Evolutionary conservation across 2,113 vertebrate genomes (phyloP), one percentile per base, ranked within the genome.

Genomic region (Clarias macrocephalus): DNA sequence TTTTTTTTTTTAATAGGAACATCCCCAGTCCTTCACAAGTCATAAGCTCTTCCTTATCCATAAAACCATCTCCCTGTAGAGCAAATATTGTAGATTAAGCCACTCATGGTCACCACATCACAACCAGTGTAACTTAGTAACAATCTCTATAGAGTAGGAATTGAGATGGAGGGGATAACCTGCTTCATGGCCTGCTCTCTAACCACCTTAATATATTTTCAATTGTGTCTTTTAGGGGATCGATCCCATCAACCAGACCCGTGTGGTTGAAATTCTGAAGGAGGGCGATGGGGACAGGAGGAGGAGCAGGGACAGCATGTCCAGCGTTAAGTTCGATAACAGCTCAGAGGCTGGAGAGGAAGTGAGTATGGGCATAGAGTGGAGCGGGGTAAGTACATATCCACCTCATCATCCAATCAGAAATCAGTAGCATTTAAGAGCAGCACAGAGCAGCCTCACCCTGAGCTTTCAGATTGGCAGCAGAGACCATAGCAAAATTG

Each of bases 331-430:
- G 93, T 99, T 97, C 0, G 98, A 99, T 93, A 97, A 92, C 89
- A 94, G 96, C 93, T 96, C 96, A 82, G 97, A 97, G 93, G 95
- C 96, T 87, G 97, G 96, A 88, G 98, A 99, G 95, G 98, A 99
- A 95, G 98, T 96, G 93, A 99, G 97, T 95, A 99, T 99, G 96
- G 95, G 93, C 91, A 96, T 99, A 93, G 97, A 98, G 93, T 99
- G 98, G 98, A 98, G 96, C 2, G 97, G 98, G 97, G 98, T 99
- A 96, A 99, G 98, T 99, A 96, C 97, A 96, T 91, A 95, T 97
- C 96, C 96, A 96, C 96, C 84, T 15, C 28, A 80, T 18, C 89
- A 70, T 88, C 89, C 84, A 81, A 79, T 80, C 65, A 79, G 60
- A 89, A 56, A 82, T 28, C 89, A 86, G 70, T 82, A 60, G 60